phyloP scores from a whole-genome alignment of 2,113 vertebrate species.

The Xiphorhynchus elegans region DNA sequence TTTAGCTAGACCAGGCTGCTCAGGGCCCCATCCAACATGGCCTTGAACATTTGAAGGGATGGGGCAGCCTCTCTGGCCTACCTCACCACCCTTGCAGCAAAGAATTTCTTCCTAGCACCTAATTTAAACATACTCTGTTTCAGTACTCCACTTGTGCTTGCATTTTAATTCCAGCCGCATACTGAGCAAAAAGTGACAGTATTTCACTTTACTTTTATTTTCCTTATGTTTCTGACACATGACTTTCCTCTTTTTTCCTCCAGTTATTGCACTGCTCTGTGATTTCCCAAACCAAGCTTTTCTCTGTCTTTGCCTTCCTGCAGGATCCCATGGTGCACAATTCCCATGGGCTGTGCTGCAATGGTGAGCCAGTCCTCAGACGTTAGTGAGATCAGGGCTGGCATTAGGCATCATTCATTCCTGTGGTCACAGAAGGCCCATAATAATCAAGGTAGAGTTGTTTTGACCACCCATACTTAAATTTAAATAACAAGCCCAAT shows the following conservation, averaged over 20 bases:
- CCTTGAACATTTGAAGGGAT: neutral
- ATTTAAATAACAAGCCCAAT: neutral
- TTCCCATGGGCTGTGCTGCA: neutral
- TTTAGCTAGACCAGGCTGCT: neutral
- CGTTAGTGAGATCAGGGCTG: neutral
- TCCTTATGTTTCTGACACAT: neutral
- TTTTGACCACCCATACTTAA: neutral
- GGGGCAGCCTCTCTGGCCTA: neutral
- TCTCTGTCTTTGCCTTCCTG: neutral
- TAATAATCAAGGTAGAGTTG: neutral
- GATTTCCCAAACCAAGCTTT: neutral
- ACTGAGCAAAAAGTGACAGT: neutral
- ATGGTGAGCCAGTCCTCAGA: neutral
- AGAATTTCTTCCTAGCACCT: neutral
- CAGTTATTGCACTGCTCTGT: neutral
- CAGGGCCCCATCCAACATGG: neutral
- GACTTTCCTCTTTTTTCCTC: neutral
- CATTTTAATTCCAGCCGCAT: neutral
- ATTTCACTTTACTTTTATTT: neutral
- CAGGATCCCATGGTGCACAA: neutral
- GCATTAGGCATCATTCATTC: neutral
- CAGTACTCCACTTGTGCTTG: neutral
- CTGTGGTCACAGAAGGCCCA: neutral
- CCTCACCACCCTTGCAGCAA: neutral
- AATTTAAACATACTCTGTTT: neutral